Percentiles rank a stretch among this genome's conserved stretches.
These are phyloP conservation scores for Drosophila azteca DNA, from an alignment of 1,140 invertebrate genomes.

Conservation along the genomic window DNA sequence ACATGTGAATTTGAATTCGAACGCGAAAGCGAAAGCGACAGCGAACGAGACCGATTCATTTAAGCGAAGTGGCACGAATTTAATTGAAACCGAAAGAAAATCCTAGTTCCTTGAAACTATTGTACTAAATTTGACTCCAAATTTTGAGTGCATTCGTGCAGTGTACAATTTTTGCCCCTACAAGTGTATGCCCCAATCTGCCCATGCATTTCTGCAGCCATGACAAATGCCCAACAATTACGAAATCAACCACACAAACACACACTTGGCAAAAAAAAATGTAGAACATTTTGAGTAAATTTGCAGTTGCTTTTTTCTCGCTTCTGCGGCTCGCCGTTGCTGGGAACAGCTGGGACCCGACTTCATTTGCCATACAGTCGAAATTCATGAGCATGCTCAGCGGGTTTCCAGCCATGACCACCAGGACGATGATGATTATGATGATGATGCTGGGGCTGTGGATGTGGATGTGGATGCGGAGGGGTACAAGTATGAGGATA, in stretches of 20 bases:
- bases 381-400: slow-evolving; percentile 74
- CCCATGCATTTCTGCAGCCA: slow-evolving; percentile 5
- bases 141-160: too few relatives aligned
- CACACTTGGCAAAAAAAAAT: slow-evolving; percentile 50
- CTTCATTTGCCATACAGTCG: slow-evolving; percentile 62
- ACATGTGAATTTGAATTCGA: too few relatives aligned
- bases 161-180: too few relatives aligned
- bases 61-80: too few relatives aligned
- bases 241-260: slow-evolving; percentile 11
- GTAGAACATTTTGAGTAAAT: slow-evolving; percentile 61
- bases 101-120: too few relatives aligned
- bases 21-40: too few relatives aligned
- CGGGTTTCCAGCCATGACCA: slow-evolving; percentile 32
- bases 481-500: slow-evolving; percentile 34
- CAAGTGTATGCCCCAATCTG: background rate
- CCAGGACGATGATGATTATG: slow-evolving; percentile 42
- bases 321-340: slow-evolving; percentile 13
- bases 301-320: slow-evolving; percentile 45
- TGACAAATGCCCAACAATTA: slow-evolving; percentile 58
- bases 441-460: slow-evolving; percentile 21
- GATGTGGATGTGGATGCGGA: background rate
- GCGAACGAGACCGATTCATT: too few relatives aligned
- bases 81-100: too few relatives aligned
- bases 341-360: slow-evolving; percentile 50
- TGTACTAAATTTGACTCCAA: too few relatives aligned